Conservation (phyloP, 1,140 invertebrate genomes). For the Pseudoatta argentina region DNA sequence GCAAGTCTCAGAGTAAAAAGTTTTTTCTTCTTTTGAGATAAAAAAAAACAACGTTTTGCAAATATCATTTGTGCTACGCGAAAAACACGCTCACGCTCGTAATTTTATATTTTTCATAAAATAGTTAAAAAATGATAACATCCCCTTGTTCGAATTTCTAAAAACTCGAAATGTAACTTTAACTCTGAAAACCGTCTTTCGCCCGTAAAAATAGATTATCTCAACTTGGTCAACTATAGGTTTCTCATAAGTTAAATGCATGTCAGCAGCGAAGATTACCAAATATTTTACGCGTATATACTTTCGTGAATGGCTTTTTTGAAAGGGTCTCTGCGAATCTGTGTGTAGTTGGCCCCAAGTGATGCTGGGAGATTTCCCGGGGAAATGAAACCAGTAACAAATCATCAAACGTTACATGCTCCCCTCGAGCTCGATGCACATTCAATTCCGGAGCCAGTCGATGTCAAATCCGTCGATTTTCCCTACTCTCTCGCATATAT, state of each 20-base stretch:
- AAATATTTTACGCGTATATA: background rate
- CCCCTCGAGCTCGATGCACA: slow-evolving; percentile 27
- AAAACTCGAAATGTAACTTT: background rate
- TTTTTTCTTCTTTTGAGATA: background rate
- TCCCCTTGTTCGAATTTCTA: background rate
- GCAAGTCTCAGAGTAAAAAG: slow-evolving; percentile 11
- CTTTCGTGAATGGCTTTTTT: background rate
- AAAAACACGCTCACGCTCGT: background rate
- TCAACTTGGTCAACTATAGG: background rate
- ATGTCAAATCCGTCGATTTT: slow-evolving; percentile 63
- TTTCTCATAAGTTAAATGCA: background rate
- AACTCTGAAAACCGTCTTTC: background rate
- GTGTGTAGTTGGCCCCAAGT: background rate
- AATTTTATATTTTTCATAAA: background rate
- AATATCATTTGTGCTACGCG: too few relatives aligned
- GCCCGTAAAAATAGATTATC: background rate
- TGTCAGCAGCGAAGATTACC: background rate
- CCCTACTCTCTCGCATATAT: background rate
- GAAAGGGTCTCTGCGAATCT: background rate
- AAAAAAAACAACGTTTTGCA: slow-evolving; percentile 9
- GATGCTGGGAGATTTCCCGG: background rate
- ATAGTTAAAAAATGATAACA: background rate
- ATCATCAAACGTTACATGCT: slow-evolving; percentile 38
- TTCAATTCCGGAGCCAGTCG: slow-evolving; percentile 49
- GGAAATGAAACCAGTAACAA: slow-evolving; percentile 54